These are phyloP conservation scores for Drosophila mojavensis DNA, from an alignment of 1,140 invertebrate genomes.

Conservation along the genomic window DNA sequence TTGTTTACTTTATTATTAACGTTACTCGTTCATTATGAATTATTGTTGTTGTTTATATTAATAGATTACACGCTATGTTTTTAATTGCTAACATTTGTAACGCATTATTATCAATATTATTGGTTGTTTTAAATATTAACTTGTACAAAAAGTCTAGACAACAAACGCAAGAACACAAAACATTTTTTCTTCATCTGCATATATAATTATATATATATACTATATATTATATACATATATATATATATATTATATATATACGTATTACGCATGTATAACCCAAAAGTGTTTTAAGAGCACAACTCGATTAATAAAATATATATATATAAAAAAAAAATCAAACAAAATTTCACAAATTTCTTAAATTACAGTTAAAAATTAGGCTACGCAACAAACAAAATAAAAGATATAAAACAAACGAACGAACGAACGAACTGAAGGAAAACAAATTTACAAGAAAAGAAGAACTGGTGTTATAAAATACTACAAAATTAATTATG, in stretches of 20 bases:
- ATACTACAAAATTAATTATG: slow-evolving; percentile 22
- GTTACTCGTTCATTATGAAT: slow-evolving; percentile 55
- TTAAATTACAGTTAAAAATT: slow-evolving; percentile 48
- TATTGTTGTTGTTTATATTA: slow-evolving; percentile 56
- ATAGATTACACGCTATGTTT: slow-evolving; percentile 61
- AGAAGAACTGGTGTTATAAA: slow-evolving; percentile 17
- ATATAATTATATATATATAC: slow-evolving; percentile 6
- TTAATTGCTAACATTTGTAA: slow-evolving; percentile 65
- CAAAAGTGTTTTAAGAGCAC: slow-evolving; percentile 74
- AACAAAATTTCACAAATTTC: slow-evolving; percentile 56
- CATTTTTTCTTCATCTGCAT: slow-evolving; percentile 14
- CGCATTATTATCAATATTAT: slow-evolving; percentile 50
- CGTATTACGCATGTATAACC: slow-evolving; percentile 35
- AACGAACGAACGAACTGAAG: neutral
- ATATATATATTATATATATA: slow-evolving; percentile 2
- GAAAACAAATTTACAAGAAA: neutral
- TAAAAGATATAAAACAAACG: slow-evolving; percentile 44
- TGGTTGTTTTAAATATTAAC: slow-evolving; percentile 43
- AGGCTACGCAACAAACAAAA: slow-evolving; percentile 35
- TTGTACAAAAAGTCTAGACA: slow-evolving; percentile 44
- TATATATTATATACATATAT: no score
- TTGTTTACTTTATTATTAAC: slow-evolving; percentile 19
- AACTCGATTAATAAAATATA: slow-evolving; percentile 52
- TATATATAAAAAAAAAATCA: slow-evolving; percentile 21
- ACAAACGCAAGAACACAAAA: slow-evolving; percentile 37